A percentile compares a stretch with the other conserved stretches of the same genome.
Conservation (phyloP, 2,113 vertebrate genomes). For the Protomyctophum bolini region DNA sequence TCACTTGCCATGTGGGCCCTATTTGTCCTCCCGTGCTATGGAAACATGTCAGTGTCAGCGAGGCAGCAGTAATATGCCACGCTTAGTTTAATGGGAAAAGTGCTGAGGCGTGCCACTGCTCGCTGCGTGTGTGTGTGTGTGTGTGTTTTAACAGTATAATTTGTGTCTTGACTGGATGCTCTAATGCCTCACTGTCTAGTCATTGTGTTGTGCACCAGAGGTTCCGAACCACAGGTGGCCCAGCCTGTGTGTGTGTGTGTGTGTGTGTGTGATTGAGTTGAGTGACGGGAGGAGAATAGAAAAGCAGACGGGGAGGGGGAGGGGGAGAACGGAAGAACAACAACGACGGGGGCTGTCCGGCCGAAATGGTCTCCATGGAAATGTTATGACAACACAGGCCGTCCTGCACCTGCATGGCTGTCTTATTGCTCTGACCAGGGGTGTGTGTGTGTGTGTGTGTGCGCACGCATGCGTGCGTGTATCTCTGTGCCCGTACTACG, state of each 20-base stretch:
- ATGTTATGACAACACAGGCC: conserved; percentile 68
- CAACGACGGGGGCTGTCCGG: conserved; percentile 38
- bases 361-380: conserved; percentile 54
- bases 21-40: conserved; percentile 55
- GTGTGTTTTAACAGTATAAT: conserved; percentile 17
- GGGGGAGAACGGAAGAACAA: conserved; percentile 17
- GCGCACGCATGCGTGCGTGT: not conserved
- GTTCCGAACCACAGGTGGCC: not conserved
- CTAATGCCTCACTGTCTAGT: conserved; percentile 4
- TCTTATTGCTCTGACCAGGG: conserved; percentile 22
- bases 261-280: conserved; percentile 5
- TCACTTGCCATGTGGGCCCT: conserved; percentile 52
- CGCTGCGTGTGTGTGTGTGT: conserved; percentile 16
- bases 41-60: conserved; percentile 56
- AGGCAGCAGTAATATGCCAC: conserved; percentile 48
- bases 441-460: conserved; percentile 12
- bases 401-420: conserved; percentile 56
- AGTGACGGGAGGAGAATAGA: conserved; percentile 9
- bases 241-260: not conserved
- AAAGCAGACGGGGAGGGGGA: conserved; percentile 8
- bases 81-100: conserved; percentile 56
- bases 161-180: conserved; percentile 27
- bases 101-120: conserved; percentile 44
- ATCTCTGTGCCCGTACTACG: not conserved
- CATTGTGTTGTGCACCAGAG: conserved; percentile 17